Evolutionary conservation across 2,797 vertebrate species (phyloP), one percentile per base, ranked within the genome.

Genomic region (Danio aesculapii): DNA sequence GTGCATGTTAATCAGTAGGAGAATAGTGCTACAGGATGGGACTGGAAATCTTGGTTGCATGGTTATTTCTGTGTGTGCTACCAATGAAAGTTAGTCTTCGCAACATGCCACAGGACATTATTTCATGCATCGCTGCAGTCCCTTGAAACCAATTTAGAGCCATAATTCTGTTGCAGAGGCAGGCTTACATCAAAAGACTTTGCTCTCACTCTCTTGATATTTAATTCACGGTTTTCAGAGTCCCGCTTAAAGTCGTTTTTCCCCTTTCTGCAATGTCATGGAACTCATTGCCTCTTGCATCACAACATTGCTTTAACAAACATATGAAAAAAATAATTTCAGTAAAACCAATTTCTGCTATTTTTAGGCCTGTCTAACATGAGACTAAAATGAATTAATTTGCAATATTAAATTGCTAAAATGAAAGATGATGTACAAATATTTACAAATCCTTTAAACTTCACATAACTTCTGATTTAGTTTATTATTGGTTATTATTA

Each of bases 91-190:
- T 87, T 85, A 86, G 88, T 91, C 90, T 94, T 91, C 93, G 91
- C 91, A 92, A 92, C 88, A 88, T 76, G 88, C 91, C 92, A 89
- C 83, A 91, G 93, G 92, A 95, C 93, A 94, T 96, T 92, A 95
- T 95, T 96, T 96, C 92, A 95, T 94, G 94, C 94, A 93, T 95
- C 91, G 88, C 91, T 94, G 93, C 93, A 85, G 92, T 90, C 91
- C 90, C 91, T 94, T 92, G 81, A 92, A 95, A 93, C 92, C 91
- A 93, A 93, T 92, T 93, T 93, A 93, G 86, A 86, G 81, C 90
- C 86, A 89, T 84, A 87, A 92, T 92, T 92, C 92, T 90, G 88
- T 90, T 87, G 83, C 85, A 89, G 85, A 76, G 80, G 81, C 52
- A 90, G 68, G 79, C 90, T 88, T 85, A 83, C 88, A 88, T 87